phyloP scores from a whole-genome alignment of 2,888 invertebrate genomes.

The Galerucella nymphaeae region DNA sequence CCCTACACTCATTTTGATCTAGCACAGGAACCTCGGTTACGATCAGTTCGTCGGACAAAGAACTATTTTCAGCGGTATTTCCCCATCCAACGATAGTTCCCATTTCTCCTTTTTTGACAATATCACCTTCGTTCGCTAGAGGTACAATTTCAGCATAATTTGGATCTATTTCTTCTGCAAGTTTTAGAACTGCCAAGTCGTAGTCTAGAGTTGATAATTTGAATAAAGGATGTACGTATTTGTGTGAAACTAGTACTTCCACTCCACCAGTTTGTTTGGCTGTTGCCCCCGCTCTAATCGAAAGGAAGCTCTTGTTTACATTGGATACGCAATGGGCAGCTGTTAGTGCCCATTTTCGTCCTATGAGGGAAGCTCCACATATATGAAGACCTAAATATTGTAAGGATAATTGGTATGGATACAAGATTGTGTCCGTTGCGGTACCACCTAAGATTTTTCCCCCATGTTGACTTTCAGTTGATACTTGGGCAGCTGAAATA shows the following conservation, averaged over 20 bases:
- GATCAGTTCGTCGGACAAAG: slow-evolving; percentile 30
- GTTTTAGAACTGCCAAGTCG: slow-evolving; percentile 40
- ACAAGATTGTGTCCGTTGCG: slow-evolving; percentile 32
- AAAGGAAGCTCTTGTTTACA: slow-evolving; percentile 13
- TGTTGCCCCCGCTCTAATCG: slow-evolving; percentile 42
- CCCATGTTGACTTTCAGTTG: slow-evolving; percentile 1
- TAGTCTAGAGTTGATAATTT: slow-evolving; percentile 40
- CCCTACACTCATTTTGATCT: slow-evolving; percentile 35
- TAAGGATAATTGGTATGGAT: slow-evolving; percentile 47
- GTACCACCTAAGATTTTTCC: slow-evolving; percentile 46
- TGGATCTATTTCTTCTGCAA: slow-evolving; percentile 19
- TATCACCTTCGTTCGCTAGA: slow-evolving; percentile 13
- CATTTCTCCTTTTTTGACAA: slow-evolving; percentile 29
- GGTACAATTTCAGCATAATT: slow-evolving; percentile 33
- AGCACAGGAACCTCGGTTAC: slow-evolving; percentile 45
- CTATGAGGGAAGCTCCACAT: slow-evolving; percentile 48
- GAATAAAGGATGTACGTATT: slow-evolving; percentile 37
- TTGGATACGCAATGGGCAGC: slow-evolving; percentile 48
- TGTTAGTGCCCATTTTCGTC: slow-evolving; percentile 45
- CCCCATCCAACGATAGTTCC: slow-evolving; percentile 48
- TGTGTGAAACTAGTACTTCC: slow-evolving; percentile 33
- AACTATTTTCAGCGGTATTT: slow-evolving; percentile 33
- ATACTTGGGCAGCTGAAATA: slow-evolving; percentile 6
- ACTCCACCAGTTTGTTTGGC: slow-evolving; percentile 41
- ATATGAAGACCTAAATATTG: slow-evolving; percentile 40